Percentiles rank a stretch among this genome's conserved stretches.
Evolutionary conservation across 2,888 invertebrate species (phyloP).

Genomic region (Cosmorhoe ocellata): DNA sequence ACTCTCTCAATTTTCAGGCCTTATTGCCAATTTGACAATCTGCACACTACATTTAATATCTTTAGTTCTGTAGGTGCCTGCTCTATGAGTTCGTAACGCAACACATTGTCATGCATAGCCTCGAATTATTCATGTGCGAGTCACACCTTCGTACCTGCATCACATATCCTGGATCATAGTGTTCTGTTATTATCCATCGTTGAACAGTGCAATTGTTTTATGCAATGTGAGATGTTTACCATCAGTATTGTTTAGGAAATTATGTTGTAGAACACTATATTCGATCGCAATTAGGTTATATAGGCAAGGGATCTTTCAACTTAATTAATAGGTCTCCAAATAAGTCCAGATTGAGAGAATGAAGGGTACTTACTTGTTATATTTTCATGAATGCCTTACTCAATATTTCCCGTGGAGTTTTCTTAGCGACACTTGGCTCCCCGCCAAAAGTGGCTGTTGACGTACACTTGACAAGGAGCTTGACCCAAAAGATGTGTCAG

Average conservation of each 20-base stretch:
- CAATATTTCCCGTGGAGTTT: slow-evolving; percentile 56
- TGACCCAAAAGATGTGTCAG: slow-evolving; percentile 69
- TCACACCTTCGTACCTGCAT: slow-evolving; percentile 30
- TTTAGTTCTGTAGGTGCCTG: not conserved
- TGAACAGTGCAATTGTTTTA: slow-evolving; percentile 18
- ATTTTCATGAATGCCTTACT: slow-evolving; percentile 51
- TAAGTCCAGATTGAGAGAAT: slow-evolving; percentile 16
- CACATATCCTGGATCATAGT: slow-evolving; percentile 36
- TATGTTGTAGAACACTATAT: too few species aligned
- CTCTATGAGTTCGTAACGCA: slow-evolving; percentile 30
- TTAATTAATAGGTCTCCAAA: slow-evolving; percentile 1
- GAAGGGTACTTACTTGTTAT: slow-evolving; percentile 22
- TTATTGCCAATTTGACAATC: not conserved
- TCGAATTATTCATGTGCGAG: slow-evolving; percentile 31
- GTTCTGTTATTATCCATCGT: slow-evolving; percentile 16
- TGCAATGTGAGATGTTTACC: not conserved
- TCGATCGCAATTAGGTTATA: too few species aligned
- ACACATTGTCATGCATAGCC: slow-evolving; percentile 36
- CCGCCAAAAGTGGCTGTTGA: slow-evolving; percentile 66
- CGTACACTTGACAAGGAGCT: slow-evolving; percentile 67
- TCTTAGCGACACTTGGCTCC: slow-evolving; percentile 59
- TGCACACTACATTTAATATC: too few species aligned
- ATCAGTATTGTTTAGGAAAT: not conserved
- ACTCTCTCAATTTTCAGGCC: too few species aligned
- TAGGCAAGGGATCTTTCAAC: not conserved